Conservation (phyloP, 2,113 vertebrate species). For the Hypanus sabinus region DNA sequence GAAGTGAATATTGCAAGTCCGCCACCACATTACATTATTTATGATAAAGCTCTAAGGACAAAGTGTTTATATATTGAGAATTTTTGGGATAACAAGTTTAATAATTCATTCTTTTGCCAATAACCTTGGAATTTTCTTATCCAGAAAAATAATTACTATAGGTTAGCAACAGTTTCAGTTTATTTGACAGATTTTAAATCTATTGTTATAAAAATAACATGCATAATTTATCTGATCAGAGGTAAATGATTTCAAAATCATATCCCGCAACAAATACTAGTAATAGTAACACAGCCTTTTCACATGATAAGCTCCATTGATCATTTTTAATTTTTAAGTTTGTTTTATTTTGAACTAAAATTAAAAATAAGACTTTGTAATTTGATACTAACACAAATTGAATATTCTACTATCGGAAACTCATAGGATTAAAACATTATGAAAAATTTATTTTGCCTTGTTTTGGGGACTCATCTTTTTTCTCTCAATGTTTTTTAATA, state of each 20-base stretch:
- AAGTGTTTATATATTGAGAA: neutral
- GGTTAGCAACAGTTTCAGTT: neutral
- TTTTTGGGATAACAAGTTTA: neutral
- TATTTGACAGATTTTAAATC: neutral
- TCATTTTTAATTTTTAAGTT: neutral
- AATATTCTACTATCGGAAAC: too few species aligned
- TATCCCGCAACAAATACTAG: neutral
- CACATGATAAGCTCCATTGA: neutral
- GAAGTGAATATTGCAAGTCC: neutral
- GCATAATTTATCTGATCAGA: too few species aligned
- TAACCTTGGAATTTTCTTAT: neutral
- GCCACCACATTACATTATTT: neutral
- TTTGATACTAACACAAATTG: too few species aligned
- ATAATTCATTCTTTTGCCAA: neutral
- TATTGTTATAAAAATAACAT: neutral
- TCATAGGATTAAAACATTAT: too few species aligned
- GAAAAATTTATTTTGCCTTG: neutral
- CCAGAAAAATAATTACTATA: neutral
- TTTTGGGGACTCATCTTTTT: neutral
- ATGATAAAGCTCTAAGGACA: neutral
- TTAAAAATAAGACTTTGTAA: too few species aligned
- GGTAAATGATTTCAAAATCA: neutral
- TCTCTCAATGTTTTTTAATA: neutral
- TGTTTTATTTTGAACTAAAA: neutral
- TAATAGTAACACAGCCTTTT: neutral